Evolutionary conservation across 2,888 invertebrate species (phyloP).

Genomic region (Bombylius major): DNA sequence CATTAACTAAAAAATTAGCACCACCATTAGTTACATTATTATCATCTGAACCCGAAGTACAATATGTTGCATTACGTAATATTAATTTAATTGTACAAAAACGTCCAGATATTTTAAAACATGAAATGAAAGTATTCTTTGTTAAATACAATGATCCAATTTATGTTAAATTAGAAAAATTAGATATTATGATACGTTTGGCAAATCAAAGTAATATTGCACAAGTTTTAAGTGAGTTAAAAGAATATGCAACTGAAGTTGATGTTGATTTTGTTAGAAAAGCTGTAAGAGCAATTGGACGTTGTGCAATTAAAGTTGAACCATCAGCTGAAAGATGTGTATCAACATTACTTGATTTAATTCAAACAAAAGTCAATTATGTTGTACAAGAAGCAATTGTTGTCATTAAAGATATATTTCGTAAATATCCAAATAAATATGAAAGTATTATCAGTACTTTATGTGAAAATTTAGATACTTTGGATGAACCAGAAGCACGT

Average conservation of each 20-base stretch:
- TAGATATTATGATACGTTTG: slow-evolving; percentile 98
- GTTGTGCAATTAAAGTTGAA: slow-evolving; percentile 96
- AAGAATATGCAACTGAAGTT: slow-evolving; percentile 98
- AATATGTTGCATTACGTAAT: slow-evolving; percentile 95
- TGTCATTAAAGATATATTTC: slow-evolving; percentile 95
- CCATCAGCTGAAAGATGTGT: slow-evolving; percentile 98
- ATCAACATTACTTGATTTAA: slow-evolving; percentile 89
- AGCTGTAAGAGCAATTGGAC: slow-evolving; percentile 94
- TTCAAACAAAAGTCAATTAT: slow-evolving; percentile 99
- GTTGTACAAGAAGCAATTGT: slow-evolving; percentile 99
- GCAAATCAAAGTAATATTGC: slow-evolving; percentile 97
- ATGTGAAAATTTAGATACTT: slow-evolving; percentile 95
- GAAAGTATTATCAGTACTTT: slow-evolving; percentile 98
- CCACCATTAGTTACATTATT: slow-evolving; percentile 97
- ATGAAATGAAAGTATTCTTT: slow-evolving; percentile 99
- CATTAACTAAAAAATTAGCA: slow-evolving; percentile 90
- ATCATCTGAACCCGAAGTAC: slow-evolving; percentile 97
- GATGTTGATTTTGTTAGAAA: slow-evolving; percentile 99
- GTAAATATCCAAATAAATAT: slow-evolving; percentile 98
- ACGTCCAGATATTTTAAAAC: slow-evolving; percentile 93
- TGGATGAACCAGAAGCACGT: slow-evolving; percentile 97
- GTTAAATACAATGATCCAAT: slow-evolving; percentile 99
- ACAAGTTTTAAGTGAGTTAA: slow-evolving; percentile 93
- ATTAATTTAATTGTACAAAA: slow-evolving; percentile 99
- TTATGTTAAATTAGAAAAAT: slow-evolving; percentile 95